Evolutionary conservation across 2,113 vertebrate genomes (phyloP).

Genomic region (Rhinopithecus roxellana): DNA sequence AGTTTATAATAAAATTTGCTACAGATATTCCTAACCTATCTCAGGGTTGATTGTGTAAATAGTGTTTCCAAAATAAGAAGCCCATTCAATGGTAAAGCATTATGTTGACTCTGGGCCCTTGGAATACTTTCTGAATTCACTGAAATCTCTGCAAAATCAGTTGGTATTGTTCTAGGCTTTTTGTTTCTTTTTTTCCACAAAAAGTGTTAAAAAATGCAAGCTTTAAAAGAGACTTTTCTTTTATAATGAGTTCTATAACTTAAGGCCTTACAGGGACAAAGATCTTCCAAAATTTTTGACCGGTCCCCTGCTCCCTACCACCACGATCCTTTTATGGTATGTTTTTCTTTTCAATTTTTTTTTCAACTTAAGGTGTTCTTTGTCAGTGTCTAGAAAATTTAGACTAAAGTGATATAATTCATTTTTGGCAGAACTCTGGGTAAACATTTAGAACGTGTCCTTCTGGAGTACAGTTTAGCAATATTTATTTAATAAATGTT

Average conservation of each 20-base stretch:
- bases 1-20: conserved; percentile 14
- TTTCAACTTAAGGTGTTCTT: not conserved
- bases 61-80: not conserved
- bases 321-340: not conserved
- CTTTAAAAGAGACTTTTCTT: not conserved
- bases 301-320: not conserved
- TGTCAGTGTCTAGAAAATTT: not conserved
- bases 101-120: not conserved
- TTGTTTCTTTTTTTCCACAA: not conserved
- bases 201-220: not conserved
- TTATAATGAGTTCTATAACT: not conserved
- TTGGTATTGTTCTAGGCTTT: not conserved
- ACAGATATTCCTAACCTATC: not conserved
- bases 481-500: not conserved
- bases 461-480: not conserved
- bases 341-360: not conserved
- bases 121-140: not conserved
- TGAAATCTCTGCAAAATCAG: not conserved
- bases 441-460: not conserved
- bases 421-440: not conserved
- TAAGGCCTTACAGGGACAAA: not conserved
- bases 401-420: not conserved
- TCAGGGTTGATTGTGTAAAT: not conserved
- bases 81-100: not conserved
- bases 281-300: not conserved